phyloP scores from a whole-genome alignment of 1,140 invertebrate genomes.

The Lineus longissimus region DNA sequence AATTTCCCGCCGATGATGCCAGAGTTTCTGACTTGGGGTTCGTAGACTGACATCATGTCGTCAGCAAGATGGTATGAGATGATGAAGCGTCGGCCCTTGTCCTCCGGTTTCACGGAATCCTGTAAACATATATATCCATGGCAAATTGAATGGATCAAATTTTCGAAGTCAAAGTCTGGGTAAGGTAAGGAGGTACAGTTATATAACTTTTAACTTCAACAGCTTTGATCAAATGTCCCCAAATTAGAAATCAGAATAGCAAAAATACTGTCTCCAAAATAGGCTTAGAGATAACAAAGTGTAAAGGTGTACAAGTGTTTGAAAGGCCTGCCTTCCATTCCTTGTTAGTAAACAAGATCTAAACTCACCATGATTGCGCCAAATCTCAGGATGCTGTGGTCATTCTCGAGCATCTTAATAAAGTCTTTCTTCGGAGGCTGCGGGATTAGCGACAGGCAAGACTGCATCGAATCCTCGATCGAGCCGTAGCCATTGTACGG shows the following conservation, averaged over 20 bases:
- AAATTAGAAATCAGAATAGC: neutral
- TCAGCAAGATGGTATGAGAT: conserved; percentile 51
- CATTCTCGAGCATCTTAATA: conserved; percentile 74
- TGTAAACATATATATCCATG: conserved; percentile 14
- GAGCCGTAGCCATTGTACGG: conserved; percentile 86
- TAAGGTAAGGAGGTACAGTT: too few relatives aligned
- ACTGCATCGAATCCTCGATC: conserved; percentile 72
- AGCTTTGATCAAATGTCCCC: too few relatives aligned
- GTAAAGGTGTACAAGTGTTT: too few relatives aligned
- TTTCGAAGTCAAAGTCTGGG: too few relatives aligned
- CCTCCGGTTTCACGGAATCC: conserved; percentile 47
- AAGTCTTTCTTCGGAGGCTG: conserved; percentile 72
- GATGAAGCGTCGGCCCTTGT: conserved; percentile 51
- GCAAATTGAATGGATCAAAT: neutral
- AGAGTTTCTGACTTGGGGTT: conserved; percentile 51
- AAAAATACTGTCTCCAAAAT: neutral
- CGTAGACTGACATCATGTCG: conserved; percentile 54
- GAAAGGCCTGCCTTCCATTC: too few relatives aligned
- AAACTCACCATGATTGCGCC: conserved; percentile 53
- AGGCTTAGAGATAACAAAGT: too few relatives aligned
- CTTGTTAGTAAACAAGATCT: too few relatives aligned
- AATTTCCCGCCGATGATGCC: conserved; percentile 54
- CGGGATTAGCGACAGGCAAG: conserved; percentile 65
- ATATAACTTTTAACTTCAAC: too few relatives aligned
- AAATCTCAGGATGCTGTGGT: conserved; percentile 60